phyloP scores from a whole-genome alignment of 2,888 invertebrate genomes.

The Lasioglossum leucozonium region DNA sequence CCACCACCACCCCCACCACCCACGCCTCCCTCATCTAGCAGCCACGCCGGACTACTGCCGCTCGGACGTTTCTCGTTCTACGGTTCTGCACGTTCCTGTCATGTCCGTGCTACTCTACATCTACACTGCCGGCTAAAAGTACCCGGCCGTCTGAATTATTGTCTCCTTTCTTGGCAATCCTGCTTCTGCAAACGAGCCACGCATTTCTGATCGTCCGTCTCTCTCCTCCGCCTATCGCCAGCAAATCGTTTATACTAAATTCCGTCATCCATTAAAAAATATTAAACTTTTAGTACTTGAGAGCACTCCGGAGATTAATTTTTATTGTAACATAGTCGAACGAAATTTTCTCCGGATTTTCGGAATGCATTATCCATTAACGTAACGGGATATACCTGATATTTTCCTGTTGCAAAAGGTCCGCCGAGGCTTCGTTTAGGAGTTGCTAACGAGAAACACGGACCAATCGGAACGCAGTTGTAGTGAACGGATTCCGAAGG shows the following conservation, averaged over 20 bases:
- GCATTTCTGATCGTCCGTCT: not conserved
- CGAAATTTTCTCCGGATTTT: too few species aligned
- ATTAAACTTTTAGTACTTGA: too few species aligned
- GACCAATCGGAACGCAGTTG: too few species aligned
- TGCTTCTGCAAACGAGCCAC: not conserved
- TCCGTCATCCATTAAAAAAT: not conserved
- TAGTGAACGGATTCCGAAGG: too few species aligned
- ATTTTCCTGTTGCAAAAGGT: too few species aligned
- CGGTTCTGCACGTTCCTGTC: constrained; percentile 48
- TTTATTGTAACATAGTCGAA: too few species aligned
- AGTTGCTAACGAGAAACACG: too few species aligned
- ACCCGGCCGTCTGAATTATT: constrained; percentile 5
- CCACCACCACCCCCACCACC: too few species aligned
- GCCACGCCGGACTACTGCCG: constrained; percentile 25
- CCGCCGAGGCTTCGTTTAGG: too few species aligned
- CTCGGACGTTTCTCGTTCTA: constrained; percentile 50
- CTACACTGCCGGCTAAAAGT: constrained; percentile 20
- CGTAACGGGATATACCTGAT: too few species aligned
- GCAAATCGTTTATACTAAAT: not conserved
- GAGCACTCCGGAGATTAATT: too few species aligned
- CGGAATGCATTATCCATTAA: too few species aligned
- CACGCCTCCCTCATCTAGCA: not conserved
- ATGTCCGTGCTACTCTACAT: constrained; percentile 56
- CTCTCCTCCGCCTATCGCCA: not conserved
- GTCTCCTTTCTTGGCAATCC: constrained; percentile 16